Evolutionary conservation across 2,797 vertebrate species (phyloP).

Genomic region (Pangasius larnaudii): DNA sequence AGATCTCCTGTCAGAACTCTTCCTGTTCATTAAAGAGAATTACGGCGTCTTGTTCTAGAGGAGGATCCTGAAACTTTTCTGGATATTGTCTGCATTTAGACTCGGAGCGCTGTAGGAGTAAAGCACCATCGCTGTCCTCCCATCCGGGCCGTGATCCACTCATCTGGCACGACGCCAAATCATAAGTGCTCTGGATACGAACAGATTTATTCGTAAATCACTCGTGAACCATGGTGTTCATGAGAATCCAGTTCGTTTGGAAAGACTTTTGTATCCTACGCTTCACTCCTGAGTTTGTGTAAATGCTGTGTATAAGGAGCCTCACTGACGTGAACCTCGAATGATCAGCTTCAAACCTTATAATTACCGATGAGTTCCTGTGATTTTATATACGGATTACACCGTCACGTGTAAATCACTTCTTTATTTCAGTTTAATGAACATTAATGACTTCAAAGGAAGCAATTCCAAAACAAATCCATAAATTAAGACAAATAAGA

Average conservation of each 20-base stretch:
- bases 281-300: background rate
- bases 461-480: background rate
- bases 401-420: too few relatives aligned
- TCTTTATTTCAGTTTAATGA: background rate
- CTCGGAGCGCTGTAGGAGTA: background rate
- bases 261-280: background rate
- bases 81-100: background rate
- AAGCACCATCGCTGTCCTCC: background rate
- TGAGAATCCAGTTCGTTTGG: background rate
- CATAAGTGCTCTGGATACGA: too few relatives aligned
- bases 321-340: background rate
- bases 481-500: background rate
- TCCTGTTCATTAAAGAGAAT: background rate
- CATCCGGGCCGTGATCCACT: background rate
- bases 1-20: background rate
- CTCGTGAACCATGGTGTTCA: background rate
- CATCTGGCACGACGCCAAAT: background rate
- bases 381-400: background rate
- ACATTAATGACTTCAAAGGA: background rate
- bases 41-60: background rate
- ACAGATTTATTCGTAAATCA: background rate
- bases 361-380: background rate
- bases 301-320: background rate
- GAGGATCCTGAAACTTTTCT: background rate
- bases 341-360: too few relatives aligned